Evolutionary conservation across 2,797 vertebrate species (phyloP), one percentile per base, ranked within the genome.

Genomic region (Peromyscus aztecus): DNA sequence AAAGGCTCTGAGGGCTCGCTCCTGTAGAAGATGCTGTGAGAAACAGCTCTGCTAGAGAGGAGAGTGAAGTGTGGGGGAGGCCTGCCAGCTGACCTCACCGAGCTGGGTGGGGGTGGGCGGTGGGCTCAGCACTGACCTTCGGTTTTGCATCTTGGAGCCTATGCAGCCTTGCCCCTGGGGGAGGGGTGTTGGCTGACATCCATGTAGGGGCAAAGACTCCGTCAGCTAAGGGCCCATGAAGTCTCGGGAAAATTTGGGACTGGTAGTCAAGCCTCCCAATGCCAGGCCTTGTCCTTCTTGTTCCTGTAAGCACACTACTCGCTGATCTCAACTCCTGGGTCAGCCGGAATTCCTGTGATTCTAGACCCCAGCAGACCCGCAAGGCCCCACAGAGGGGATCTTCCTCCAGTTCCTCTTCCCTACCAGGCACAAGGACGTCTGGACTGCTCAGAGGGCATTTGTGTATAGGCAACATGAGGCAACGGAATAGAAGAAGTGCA

Each of bases 41-140:
- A 91, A 92, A 95, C 16, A 75, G 4, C 85, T 95, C 96, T 96
- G 85, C 95, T 94, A 97, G 89, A 69, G 43, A 95, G 7, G 34
- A 73, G 61, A 96, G 90, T 77, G 75, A 83, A n/a, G 52, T 52
- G 23, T 2, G 8, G 59, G 88, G 4, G 8, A 75, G 89, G 13
- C 63, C 29, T 57, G 80, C 34, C 59, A 8, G n/a, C 73, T 92
- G 84, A 96, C 67, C 77, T 83, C 11, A 4, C 55, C n/a, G 34
- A 67, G 27, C 67, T 17, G 9, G 40, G 46, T 23, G 9, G 40
- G 67, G 11, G 27, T 24, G 69, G 85, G 34, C 6, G 61, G 34
- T 49, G 34, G 57, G 19, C 83, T 96, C n/a, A 78, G 27, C 89
- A 86, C 43, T 81, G 86, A 96, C 93, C 65, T 91, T 78, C 80